Conservation (phyloP, 2,888 invertebrate species). For the Eristalinus aeneus region DNA sequence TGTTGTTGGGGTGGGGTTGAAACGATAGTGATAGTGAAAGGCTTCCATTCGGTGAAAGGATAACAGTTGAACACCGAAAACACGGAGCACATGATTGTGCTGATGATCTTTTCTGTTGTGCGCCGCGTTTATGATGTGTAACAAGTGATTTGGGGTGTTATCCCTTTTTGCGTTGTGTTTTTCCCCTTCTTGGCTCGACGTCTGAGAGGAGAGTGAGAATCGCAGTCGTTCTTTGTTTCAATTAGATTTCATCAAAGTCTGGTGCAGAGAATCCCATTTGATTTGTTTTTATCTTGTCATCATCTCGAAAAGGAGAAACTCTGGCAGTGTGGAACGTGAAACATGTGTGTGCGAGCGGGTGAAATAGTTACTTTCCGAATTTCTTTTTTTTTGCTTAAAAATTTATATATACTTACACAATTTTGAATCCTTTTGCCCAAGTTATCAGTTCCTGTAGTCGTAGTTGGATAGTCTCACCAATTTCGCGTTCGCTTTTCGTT, state of each 20-base stretch:
- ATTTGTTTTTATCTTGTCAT: not conserved
- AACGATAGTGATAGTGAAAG: not conserved
- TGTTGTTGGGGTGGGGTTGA: not conserved
- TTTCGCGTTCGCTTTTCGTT: not conserved
- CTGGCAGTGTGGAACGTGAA: slow-evolving; percentile 9
- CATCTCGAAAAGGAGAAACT: not conserved
- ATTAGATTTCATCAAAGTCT: slow-evolving; percentile 25
- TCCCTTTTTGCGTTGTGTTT: slow-evolving; percentile 37
- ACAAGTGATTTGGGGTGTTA: slow-evolving; percentile 69
- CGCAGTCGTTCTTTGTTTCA: slow-evolving; percentile 11
- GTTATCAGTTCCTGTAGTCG: slow-evolving; percentile 23
- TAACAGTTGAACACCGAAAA: slow-evolving; percentile 21
- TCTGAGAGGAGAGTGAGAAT: not conserved
- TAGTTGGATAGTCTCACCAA: not conserved
- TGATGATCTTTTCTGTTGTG: slow-evolving; percentile 52
- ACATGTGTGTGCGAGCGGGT: slow-evolving; percentile 19
- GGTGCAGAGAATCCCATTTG: not conserved
- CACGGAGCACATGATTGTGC: slow-evolving; percentile 48
- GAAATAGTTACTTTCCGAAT: not conserved
- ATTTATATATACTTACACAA: slow-evolving; percentile 15
- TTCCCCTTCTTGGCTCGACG: not conserved
- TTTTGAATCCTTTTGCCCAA: not conserved
- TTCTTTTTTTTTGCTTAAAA: slow-evolving; percentile 1
- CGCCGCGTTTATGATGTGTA: slow-evolving; percentile 59
- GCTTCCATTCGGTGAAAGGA: slow-evolving; percentile 16